A percentile compares a stretch with the other conserved stretches of the same genome.
Evolutionary conservation across 2,888 invertebrate genomes (phyloP).

Genomic region (Sarcophaga carnaria): DNA sequence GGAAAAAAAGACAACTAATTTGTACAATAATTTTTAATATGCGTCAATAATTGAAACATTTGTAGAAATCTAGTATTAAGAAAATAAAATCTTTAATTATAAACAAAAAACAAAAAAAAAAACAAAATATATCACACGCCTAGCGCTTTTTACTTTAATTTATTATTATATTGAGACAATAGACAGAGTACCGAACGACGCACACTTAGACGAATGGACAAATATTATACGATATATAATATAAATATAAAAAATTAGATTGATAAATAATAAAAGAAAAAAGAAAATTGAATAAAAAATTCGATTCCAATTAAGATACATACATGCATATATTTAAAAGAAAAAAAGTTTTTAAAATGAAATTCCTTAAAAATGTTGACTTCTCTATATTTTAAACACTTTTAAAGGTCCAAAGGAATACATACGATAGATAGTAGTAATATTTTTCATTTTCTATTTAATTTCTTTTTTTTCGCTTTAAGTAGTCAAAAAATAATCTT

Average conservation of each 20-base stretch:
- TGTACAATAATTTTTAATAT: slow-evolving; percentile 68
- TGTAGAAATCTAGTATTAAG: slow-evolving; percentile 65
- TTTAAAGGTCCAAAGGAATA: slow-evolving; percentile 16
- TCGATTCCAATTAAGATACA: neutral
- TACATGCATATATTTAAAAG: too few relatives aligned
- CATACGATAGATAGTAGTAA: too few relatives aligned
- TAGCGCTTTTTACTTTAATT: slow-evolving; percentile 66
- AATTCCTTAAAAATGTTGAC: neutral
- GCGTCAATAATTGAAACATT: slow-evolving; percentile 68
- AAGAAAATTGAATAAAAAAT: slow-evolving; percentile 1
- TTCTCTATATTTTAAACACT: neutral
- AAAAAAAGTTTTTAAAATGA: neutral
- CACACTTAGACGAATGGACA: slow-evolving; percentile 5
- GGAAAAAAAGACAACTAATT: slow-evolving; percentile 63
- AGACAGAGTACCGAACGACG: slow-evolving; percentile 10
- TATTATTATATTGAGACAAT: slow-evolving; percentile 20
- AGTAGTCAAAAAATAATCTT: slow-evolving; percentile 33
- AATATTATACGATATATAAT: slow-evolving; percentile 36
- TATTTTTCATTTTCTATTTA: neutral
- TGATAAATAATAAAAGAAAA: slow-evolving; percentile 3
- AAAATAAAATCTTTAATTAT: neutral
- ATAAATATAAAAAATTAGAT: slow-evolving; percentile 15
- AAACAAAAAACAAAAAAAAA: neutral
- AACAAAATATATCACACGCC: slow-evolving; percentile 65
- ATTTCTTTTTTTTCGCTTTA: slow-evolving; percentile 25